Percentiles rank a stretch among this genome's conserved stretches.
These are phyloP conservation scores for Eolophus roseicapilla DNA, from an alignment of 2,113 vertebrate species.

Conservation along the genomic window DNA sequence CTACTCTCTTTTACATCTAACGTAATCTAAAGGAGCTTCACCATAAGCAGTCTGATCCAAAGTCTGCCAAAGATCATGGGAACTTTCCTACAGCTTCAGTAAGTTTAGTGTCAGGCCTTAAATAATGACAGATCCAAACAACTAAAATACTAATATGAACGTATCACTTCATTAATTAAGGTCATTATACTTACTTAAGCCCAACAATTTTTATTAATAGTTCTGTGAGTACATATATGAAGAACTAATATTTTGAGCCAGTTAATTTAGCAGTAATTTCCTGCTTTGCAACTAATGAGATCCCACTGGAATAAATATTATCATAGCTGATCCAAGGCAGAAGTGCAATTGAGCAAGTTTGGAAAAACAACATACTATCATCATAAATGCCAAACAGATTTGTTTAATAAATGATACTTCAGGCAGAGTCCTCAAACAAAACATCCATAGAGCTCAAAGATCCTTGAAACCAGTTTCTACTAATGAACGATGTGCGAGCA, in stretches of 20 bases:
- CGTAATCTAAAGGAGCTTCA: neutral
- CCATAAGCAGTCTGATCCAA: neutral
- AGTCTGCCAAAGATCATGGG: neutral
- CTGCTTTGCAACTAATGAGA: conserved; percentile 19
- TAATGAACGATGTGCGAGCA: rapidly evolving
- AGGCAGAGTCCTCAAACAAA: neutral
- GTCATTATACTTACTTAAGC: neutral
- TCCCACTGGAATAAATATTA: conserved; percentile 16
- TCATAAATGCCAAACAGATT: neutral
- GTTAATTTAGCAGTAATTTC: conserved; percentile 24
- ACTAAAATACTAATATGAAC: neutral
- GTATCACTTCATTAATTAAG: neutral
- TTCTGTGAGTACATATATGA: neutral
- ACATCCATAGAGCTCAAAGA: neutral
- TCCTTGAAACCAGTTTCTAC: neutral
- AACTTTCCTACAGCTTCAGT: neutral
- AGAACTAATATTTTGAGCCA: neutral
- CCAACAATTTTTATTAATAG: neutral
- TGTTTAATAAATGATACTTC: neutral
- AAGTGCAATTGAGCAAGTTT: neutral
- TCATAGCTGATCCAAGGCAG: neutral
- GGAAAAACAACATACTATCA: neutral
- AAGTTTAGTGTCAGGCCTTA: neutral
- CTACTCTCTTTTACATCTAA: neutral
- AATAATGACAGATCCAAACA: neutral